Conservation (phyloP, 1,140 invertebrate genomes). For the Argopecten irradians region DNA sequence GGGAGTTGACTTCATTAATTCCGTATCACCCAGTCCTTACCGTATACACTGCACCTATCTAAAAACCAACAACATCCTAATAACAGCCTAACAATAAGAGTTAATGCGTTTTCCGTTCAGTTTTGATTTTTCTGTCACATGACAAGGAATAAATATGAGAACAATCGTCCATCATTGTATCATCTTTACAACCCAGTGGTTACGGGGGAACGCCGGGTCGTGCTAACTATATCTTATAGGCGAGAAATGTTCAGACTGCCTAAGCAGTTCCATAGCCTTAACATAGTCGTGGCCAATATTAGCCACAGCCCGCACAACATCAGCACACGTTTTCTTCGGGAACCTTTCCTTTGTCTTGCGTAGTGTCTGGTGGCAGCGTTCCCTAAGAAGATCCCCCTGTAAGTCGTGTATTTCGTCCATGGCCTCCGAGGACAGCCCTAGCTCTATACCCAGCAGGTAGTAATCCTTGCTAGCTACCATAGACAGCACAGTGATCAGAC, state of each 20-base stretch:
- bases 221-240: background rate
- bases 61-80: too few relatives aligned
- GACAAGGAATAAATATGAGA: too few relatives aligned
- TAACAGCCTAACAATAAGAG: too few relatives aligned
- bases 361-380: background rate
- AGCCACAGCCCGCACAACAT: background rate
- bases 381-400: background rate
- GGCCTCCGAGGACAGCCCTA: background rate
- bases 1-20: too few relatives aligned
- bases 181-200: too few relatives aligned
- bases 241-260: background rate
- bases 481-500: background rate
- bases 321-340: background rate
- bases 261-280: background rate
- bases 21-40: too few relatives aligned
- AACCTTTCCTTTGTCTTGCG: background rate
- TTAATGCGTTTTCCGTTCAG: too few relatives aligned
- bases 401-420: background rate
- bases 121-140: too few relatives aligned
- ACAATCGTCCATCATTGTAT: too few relatives aligned
- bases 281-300: background rate
- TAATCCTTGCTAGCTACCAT: background rate
- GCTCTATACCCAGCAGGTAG: background rate
- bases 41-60: too few relatives aligned
- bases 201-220: too few relatives aligned